Evolutionary conservation across 2,113 vertebrate genomes (phyloP).

Genomic region (Theristicus caerulescens): DNA sequence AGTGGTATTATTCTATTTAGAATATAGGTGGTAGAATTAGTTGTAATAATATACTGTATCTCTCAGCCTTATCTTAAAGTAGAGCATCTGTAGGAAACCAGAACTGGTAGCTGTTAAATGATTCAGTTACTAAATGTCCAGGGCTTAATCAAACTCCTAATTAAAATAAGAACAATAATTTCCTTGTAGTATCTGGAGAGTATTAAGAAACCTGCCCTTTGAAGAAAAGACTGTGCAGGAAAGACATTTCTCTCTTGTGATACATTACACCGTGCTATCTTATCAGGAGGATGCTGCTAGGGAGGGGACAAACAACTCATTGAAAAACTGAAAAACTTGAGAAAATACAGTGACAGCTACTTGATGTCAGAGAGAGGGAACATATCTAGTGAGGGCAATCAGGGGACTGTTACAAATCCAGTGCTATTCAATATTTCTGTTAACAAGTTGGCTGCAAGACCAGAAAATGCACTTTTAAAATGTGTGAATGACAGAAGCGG

Average conservation of each 20-base stretch:
- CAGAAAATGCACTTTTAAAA: background rate
- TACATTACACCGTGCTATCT: background rate
- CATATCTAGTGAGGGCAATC: background rate
- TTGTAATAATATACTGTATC: background rate
- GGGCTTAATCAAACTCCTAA: background rate
- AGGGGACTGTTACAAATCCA: background rate
- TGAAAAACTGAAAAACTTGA: background rate
- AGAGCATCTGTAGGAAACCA: background rate
- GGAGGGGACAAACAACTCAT: background rate
- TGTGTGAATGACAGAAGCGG: background rate
- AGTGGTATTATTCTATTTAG: background rate
- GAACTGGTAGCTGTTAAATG: background rate
- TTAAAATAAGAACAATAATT: slow-evolving; percentile 17
- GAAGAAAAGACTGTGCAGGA: background rate
- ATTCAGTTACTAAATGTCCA: background rate
- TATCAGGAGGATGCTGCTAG: background rate
- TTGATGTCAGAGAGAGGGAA: background rate
- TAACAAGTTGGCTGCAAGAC: background rate
- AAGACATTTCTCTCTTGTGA: background rate
- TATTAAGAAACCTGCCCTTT: background rate
- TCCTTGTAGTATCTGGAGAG: background rate
- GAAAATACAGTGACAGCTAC: background rate
- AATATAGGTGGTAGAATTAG: background rate
- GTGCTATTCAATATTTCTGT: background rate
- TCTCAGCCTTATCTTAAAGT: background rate